Base-by-base conservation (phyloP, 2,888 invertebrate species). In the Orchesella flavescens region DNA sequence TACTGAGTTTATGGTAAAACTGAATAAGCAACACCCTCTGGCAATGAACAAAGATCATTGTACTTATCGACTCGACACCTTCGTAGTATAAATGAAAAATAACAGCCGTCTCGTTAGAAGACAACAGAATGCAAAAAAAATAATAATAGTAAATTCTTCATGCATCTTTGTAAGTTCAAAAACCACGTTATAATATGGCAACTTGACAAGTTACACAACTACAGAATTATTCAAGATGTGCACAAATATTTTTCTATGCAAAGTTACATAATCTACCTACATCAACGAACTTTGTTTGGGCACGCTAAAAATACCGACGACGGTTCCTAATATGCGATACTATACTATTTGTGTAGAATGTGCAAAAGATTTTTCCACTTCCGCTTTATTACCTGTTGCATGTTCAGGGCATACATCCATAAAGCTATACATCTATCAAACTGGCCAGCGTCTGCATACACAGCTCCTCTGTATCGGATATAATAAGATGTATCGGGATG, bases 401-500 rank as follows among this genome's bases (percentile, higher is more conserved):
- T 97, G 90, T 97, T 97, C 53, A 98, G 92, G 43, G 98, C 98
- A 91, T 98, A 97, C 91, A 96, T 96, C 98, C 98, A 98, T 86
- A 98, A 92, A 89, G 95, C 94, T 86, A 98, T 96, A 91, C 98
- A 98, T 17, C 92, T 89, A 77, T 94, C 93, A 92, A 97, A 98
- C 89, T 97, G 95, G 1, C 98, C 96, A 86, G 96, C 95, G 91
- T 98, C 98, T 55, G 98, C 98, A 91, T 97, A 98, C 86, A 97
- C 94, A 0, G 96, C 96, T 84, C 96, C 96, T 89, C 97, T 93
- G 91, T 96, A 97, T 19, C 98, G 93, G 88, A 98, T 97, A 91
- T 97, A 98, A 91, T 98, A 98, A 89, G 96, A 96, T 63, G 98
- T 98, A 91, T 98, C 97, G 0, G 98, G 97, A 93, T 98, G 98